phyloP scores from a whole-genome alignment of 2,888 invertebrate genomes.

The Priocnemis perturbator region DNA sequence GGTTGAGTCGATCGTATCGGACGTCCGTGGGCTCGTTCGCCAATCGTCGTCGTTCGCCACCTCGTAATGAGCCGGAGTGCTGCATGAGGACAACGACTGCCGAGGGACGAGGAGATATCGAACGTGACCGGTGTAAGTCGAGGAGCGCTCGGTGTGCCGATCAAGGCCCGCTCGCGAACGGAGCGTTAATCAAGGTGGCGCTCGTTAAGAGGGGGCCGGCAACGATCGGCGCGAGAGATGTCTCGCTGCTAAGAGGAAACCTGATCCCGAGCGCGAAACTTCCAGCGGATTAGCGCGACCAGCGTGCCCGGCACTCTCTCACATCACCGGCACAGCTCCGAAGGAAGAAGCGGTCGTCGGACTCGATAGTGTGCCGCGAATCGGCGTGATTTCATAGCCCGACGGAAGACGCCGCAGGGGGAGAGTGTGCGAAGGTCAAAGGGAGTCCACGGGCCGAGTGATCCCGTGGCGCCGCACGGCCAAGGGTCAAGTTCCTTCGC shows the following conservation, averaged over 20 bases:
- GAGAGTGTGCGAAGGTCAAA: background rate
- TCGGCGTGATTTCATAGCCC: background rate
- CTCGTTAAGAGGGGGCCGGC: background rate
- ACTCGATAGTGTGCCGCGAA: no score
- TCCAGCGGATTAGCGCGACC: no score
- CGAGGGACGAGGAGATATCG: conserved; percentile 25
- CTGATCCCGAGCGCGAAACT: no score
- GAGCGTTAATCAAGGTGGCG: conserved; percentile 3
- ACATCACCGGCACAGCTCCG: no score
- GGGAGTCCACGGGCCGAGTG: background rate
- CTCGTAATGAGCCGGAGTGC: conserved; percentile 41
- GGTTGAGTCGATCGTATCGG: no score
- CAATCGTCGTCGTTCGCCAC: conserved; percentile 2
- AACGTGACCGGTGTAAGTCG: conserved; percentile 42
- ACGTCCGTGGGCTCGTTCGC: no score
- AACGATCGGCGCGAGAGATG: conserved; percentile 1
- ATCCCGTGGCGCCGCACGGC: no score
- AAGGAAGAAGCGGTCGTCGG: no score
- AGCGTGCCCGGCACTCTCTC: no score
- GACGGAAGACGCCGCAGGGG: background rate
- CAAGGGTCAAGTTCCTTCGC: no score
- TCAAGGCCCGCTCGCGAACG: conserved; percentile 16
- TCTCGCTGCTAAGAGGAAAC: background rate
- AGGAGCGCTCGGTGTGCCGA: conserved; percentile 2
- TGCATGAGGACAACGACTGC: conserved; percentile 27